Base-by-base conservation (phyloP, 2,797 vertebrate genomes). In the Psittacula derbiana region DNA sequence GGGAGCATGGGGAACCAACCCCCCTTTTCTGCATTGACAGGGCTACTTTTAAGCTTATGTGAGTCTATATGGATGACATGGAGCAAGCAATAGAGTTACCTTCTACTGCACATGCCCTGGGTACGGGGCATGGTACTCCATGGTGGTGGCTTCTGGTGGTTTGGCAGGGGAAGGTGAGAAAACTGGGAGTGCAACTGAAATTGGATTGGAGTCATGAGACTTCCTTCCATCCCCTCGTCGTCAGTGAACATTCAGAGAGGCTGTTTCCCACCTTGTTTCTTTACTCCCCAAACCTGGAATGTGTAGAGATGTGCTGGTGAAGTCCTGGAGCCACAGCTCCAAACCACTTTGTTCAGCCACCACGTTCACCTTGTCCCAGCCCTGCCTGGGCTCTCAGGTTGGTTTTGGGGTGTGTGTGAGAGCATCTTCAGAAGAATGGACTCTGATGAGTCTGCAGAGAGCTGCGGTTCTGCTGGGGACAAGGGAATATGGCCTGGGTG, bases 401-500 rank as follows among this genome's bases (percentile, higher is more conserved):
- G 53, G 90, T 91, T 57, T 30, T 92, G 38, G 62, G 36, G 60
- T 30, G 8, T 16, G 8, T 16, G 33, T 46, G 69, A 94, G 53
- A 94, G 62, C 15, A 20, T 91, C 82, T 82, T 60, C 44, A 55
- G 84, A 70, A 93, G 73, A 96, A 95, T 67, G 84, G n/a, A 38
- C 36, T 62, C 61, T 94, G 61, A 93, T 82, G 92, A 92, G 41
- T 60, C 69, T 84, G 55, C 23, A 72, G 67, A 55, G 70, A 74
- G 57, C 55, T 0, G 0, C 66, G 49, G 65, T 36, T 86, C 40
- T 95, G 38, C 57, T 70, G 57, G 9, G 49, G 30, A 44, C 3
- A 15, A 80, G 49, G 69, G 16, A 72, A 79, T 47, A 23, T 90
- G 40, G 44, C 40, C 64, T 64, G 66, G 25, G 33, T 95, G 91